These are phyloP conservation scores for Agraylea sexmaculata DNA, from an alignment of 1,140 invertebrate genomes.

Conservation along the genomic window DNA sequence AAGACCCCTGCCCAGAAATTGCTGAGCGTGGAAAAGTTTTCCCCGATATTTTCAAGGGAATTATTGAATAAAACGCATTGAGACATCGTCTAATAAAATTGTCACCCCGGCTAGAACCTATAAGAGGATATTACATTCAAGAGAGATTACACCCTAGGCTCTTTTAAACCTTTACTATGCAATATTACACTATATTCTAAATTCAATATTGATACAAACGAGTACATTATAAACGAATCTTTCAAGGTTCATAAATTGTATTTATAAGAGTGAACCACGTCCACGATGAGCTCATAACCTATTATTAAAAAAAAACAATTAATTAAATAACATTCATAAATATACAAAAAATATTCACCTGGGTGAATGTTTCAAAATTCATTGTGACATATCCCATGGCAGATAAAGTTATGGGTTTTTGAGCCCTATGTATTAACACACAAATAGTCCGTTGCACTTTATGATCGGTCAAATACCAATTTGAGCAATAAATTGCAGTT, in stretches of 20 bases:
- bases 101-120: slow-evolving; percentile 18
- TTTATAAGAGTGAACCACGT: slow-evolving; percentile 31
- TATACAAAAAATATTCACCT: slow-evolving; percentile 23
- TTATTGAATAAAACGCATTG: slow-evolving; percentile 21
- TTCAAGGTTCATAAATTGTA: slow-evolving; percentile 22
- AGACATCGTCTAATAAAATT: slow-evolving; percentile 22
- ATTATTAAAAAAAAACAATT: slow-evolving; percentile 22
- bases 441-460: slow-evolving; percentile 26
- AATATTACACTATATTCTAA: neutral
- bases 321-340: neutral
- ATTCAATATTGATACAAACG: neutral
- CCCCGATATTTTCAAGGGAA: slow-evolving; percentile 15
- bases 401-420: slow-evolving; percentile 28
- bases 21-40: slow-evolving; percentile 16
- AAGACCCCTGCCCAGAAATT: slow-evolving; percentile 1
- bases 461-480: slow-evolving; percentile 27
- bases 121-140: too few species aligned
- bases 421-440: slow-evolving; percentile 30
- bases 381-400: slow-evolving; percentile 31
- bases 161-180: neutral
- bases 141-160: slow-evolving; percentile 7
- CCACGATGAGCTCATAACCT: slow-evolving; percentile 32
- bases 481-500: slow-evolving; percentile 26
- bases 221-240: too few species aligned
- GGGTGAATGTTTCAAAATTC: slow-evolving; percentile 32